Conservation (phyloP, 2,113 vertebrate species). For the Sinosuthora webbiana region DNA sequence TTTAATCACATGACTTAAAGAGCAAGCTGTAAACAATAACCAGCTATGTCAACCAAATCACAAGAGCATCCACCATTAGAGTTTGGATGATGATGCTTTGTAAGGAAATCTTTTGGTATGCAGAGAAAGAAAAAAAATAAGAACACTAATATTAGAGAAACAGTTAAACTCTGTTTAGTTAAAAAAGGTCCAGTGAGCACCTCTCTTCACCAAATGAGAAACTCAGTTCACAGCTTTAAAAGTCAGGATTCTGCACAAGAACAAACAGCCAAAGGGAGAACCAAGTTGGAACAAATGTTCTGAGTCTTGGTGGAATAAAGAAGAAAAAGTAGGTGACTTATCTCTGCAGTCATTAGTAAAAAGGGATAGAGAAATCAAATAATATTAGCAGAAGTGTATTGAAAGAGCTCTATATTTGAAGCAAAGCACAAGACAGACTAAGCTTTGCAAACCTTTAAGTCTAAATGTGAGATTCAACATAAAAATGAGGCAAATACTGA, state of each 20-base stretch:
- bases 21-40: not conserved
- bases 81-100: not conserved
- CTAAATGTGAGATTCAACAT: not conserved
- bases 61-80: not conserved
- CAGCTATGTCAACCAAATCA: not conserved
- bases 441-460: not conserved
- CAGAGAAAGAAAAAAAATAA: not conserved
- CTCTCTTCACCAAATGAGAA: not conserved
- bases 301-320: not conserved
- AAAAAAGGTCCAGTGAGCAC: not conserved
- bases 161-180: not conserved
- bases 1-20: not conserved
- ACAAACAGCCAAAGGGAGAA: not conserved
- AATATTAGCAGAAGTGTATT: not conserved
- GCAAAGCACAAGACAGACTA: not conserved
- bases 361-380: not conserved
- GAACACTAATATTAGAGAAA: not conserved
- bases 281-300: not conserved
- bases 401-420: not conserved
- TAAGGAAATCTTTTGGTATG: not conserved
- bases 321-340: not conserved
- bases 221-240: not conserved
- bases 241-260: not conserved
- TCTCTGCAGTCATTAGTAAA: not conserved
- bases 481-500: not conserved